Percentiles rank a stretch among this genome's conserved stretches.
Conservation (phyloP, 1,140 invertebrate genomes). For the Drosophila orena region DNA sequence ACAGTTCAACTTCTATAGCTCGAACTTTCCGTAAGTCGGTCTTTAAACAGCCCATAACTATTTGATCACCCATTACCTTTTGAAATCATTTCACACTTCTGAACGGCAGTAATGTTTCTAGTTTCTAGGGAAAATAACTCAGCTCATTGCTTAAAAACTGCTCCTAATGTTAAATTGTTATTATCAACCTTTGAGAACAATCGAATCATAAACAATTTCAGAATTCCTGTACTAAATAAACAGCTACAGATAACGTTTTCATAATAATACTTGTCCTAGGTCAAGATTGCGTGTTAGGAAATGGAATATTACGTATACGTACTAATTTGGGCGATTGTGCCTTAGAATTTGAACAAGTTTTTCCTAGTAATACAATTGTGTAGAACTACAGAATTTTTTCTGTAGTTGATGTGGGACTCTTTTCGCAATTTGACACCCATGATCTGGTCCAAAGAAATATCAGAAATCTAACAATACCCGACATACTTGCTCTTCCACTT, state of each 20-base stretch:
- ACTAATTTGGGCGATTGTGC: neutral
- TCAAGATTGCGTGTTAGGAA: neutral
- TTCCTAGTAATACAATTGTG: too few relatives aligned
- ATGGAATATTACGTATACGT: neutral
- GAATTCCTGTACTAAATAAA: neutral
- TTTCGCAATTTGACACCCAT: constrained; percentile 22
- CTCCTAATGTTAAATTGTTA: too few relatives aligned
- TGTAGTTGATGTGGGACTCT: constrained; percentile 2
- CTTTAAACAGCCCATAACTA: neutral
- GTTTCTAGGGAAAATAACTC: too few relatives aligned
- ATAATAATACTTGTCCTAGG: neutral
- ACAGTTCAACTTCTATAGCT: constrained; percentile 27
- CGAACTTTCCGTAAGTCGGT: constrained; percentile 20
- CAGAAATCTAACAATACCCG: constrained; percentile 13
- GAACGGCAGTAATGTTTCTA: too few relatives aligned
- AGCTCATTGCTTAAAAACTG: too few relatives aligned
- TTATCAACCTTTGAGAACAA: too few relatives aligned
- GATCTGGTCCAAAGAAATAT: constrained; percentile 15
- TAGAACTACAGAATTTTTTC: neutral
- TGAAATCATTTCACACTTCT: neutral
- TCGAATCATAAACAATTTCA: neutral
- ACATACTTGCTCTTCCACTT: constrained; percentile 49
- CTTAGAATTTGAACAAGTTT: neutral
- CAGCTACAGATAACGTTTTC: neutral
- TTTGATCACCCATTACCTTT: neutral